Percentiles rank a stretch among this genome's conserved stretches.
Conservation (phyloP, 2,888 invertebrate species). For the Protonemura montana region DNA sequence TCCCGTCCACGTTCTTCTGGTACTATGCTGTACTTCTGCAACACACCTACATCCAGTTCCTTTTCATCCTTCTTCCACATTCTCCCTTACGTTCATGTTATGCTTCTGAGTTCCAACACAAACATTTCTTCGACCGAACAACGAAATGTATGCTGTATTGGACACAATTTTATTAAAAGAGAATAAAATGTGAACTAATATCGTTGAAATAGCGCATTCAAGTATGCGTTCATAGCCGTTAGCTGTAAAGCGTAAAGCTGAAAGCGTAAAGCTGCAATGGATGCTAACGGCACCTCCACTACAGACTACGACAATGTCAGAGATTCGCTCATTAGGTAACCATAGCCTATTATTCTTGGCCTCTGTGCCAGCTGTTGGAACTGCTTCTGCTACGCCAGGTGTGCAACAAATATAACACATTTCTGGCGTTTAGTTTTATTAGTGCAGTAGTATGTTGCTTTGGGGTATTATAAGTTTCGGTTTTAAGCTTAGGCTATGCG, state of each 20-base stretch:
- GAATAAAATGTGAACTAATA: too few species aligned
- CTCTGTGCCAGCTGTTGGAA: background rate
- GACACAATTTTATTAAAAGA: too few species aligned
- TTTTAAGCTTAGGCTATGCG: background rate
- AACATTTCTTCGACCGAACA: background rate
- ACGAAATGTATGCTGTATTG: too few species aligned
- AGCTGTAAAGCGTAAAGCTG: too few species aligned
- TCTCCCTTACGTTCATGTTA: background rate
- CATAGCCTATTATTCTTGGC: background rate
- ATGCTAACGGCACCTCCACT: too few species aligned
- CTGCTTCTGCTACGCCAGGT: background rate
- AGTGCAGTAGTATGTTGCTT: background rate
- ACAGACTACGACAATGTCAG: too few species aligned
- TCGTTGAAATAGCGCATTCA: too few species aligned
- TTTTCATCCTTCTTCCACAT: background rate
- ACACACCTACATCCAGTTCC: background rate
- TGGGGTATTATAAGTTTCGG: background rate
- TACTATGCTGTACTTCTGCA: background rate
- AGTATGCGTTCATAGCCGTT: too few species aligned
- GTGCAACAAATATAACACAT: background rate
- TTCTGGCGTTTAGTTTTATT: background rate
- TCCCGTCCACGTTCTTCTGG: background rate
- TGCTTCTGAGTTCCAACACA: background rate
- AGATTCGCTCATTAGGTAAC: too few species aligned
- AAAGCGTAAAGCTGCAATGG: too few species aligned